Base-by-base conservation (phyloP, 2,113 vertebrate species). In the Daboia siamensis region DNA sequence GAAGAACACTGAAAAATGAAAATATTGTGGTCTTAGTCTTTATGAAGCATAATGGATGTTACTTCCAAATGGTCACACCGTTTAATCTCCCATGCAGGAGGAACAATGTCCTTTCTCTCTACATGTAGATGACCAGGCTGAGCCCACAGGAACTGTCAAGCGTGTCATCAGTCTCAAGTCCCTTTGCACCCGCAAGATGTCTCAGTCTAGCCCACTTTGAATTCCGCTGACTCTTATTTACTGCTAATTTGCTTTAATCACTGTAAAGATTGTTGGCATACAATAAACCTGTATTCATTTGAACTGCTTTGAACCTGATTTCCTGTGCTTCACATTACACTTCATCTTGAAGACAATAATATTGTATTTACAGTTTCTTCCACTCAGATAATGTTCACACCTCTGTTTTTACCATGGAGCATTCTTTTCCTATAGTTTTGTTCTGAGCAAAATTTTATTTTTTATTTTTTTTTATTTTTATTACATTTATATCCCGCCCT, bases 1-100 rank as follows among this genome's bases (percentile, higher is more conserved):
- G 99, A 92, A 99, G 98, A 94, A 99, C 94, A 48, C 99, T 99
- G 96, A 21, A 93, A 93, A 93, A 96, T 39, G 89, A 96, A 97
- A 93, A 94, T 0, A 59, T 48, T 52, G 21, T 39, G 5, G 24
- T 88, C 15, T 91, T 33, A 55, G 26, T 74, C 11, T 91, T 86
- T 8, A 61, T 51, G 20, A 39, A 23, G 39, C 39, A 56, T 13
- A 29, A 54, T 20, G 11, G 12, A 11, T 54, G 46, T 29, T 23
- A 52, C 9, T 52, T 52, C 17, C 24, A 86, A 33, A 39, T 10
- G 11, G 12, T 44, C 9, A 24, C 13, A 15, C 29, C 17, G 11
- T 87, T 26, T 46, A 57, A 23, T 88, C 10, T 88, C 51, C 33
- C 44, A 56, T 9, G 4, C 46, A 56, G n/a, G 13, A 55, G 23